Evolutionary conservation across 2,113 vertebrate species (phyloP), one percentile per base, ranked within the genome.

Genomic region (Spea bombifrons): DNA sequence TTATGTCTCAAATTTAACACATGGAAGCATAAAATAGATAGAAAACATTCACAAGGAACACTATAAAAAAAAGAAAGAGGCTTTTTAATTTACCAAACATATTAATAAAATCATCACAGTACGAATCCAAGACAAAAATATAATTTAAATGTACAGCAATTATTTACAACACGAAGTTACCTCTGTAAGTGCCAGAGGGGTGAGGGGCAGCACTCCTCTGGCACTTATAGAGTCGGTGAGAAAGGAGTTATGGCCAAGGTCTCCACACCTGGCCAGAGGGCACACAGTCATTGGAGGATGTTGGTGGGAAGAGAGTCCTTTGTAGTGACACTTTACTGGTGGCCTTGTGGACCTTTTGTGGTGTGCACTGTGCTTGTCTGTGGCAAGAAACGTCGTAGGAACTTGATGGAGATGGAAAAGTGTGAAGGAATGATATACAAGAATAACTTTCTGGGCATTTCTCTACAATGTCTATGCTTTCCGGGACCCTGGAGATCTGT

Each of bases 101-200:
- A 47, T 50, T 59, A 13, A 59, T 13, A 59, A 59, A 65, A 30
- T 17, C 8, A 48, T 10, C 55, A 57, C 50, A 73, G 55, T 9
- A 72, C 43, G 15, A 53, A 72, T 48, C 48, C 71, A 78, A 57
- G n/a, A 47, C 43, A 71, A 73, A 50, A 15, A 66, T 73, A 79
- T 79, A 79, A 73, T 66, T 79, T 73, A 79, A 73, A 57, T 73
- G 47, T 66, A 73, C 61, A 79, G 57, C 65, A 48, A 1, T 6
- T 73, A 79, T 79, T 48, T 79, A 79, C 77, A 79, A 79, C 47
- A 75, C 10, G 9, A 67, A 63, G 44, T 66, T 3, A 50, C 59
- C 61, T 59, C n/a, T 52, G 50, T 7, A 10, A 52, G 50, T 7
- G 50, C 9, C 50, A 52, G 50, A 7, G 50, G 50, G 50, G 9